A percentile compares a stretch with the other conserved stretches of the same genome.
phyloP scores from a whole-genome alignment of 2,797 vertebrate genomes.

The Cuculus canorus region DNA sequence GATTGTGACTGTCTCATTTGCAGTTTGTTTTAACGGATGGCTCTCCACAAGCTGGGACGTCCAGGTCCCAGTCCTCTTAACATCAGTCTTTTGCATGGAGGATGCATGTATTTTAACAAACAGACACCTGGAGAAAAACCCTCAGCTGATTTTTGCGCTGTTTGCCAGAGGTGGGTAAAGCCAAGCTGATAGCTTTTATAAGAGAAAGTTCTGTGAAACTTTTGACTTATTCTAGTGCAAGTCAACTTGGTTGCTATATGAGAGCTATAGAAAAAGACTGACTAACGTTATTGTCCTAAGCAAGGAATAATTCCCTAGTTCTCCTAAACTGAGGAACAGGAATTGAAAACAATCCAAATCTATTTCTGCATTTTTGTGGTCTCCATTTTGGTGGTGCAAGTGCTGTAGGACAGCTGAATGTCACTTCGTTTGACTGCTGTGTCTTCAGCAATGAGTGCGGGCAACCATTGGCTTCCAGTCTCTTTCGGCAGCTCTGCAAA shows the following conservation, averaged over 20 bases:
- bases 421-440: not conserved
- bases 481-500: not conserved
- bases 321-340: not conserved
- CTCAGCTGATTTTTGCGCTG: not conserved
- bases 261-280: not conserved
- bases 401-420: not conserved
- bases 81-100: not conserved
- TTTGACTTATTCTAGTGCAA: not conserved
- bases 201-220: not conserved
- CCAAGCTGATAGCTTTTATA: not conserved
- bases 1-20: not conserved
- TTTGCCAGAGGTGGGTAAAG: not conserved
- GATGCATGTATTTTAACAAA: not conserved
- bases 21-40: not conserved
- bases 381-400: not conserved
- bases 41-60: not conserved
- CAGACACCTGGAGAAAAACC: not conserved
- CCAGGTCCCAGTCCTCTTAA: not conserved
- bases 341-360: not conserved
- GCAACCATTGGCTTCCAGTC: not conserved
- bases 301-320: not conserved
- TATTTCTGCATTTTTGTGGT: not conserved
- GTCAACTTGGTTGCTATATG: not conserved
- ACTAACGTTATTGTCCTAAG: not conserved
- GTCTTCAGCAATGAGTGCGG: not conserved